These are phyloP conservation scores for Allacma fusca DNA, from an alignment of 2,888 invertebrate genomes.

Conservation along the genomic window DNA sequence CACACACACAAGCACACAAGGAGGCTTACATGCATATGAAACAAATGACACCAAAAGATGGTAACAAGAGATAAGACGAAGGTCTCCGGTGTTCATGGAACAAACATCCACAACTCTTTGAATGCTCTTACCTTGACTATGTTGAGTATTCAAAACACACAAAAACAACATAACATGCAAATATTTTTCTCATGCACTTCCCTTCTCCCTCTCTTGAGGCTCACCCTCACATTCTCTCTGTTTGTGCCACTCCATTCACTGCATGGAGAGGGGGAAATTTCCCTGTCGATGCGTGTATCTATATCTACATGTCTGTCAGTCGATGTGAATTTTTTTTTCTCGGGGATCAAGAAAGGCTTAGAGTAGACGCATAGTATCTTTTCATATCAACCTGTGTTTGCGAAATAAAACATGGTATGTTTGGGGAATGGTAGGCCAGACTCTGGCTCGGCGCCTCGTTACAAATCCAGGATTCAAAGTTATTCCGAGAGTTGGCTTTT, in stretches of 20 bases:
- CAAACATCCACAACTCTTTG: no score
- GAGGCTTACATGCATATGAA: no score
- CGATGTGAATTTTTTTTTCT: neutral
- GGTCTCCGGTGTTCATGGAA: no score
- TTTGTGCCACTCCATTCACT: neutral
- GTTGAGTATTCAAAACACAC: no score
- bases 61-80: neutral
- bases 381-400: conserved; percentile 2
- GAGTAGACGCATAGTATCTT: neutral
- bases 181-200: neutral
- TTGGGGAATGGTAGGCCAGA: neutral
- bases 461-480: conserved; percentile 6
- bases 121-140: no score
- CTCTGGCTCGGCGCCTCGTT: neutral
- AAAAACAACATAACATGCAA: no score
- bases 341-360: neutral
- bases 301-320: neutral
- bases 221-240: neutral
- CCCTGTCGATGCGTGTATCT: no score
- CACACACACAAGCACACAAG: no score
- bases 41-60: neutral
- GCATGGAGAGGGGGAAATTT: no score
- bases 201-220: neutral
- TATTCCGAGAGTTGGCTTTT: conserved; percentile 10
- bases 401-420: neutral